Evolutionary conservation across 2,113 vertebrate genomes (phyloP), one percentile per base, ranked within the genome.

Genomic region (Oryzias celebensis): DNA sequence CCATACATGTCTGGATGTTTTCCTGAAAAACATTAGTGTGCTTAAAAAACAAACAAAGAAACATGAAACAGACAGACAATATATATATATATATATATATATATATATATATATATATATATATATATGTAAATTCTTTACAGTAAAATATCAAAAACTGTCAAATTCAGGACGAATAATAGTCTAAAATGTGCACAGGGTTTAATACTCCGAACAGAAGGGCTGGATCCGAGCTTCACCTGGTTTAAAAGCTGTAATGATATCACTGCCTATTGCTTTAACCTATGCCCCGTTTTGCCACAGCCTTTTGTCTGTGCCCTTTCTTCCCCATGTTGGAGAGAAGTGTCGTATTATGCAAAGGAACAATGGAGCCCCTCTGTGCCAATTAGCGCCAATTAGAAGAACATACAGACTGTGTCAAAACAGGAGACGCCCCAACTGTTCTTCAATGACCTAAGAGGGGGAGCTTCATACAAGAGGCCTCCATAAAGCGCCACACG

Each of bases 1-100:
- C 84, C 92, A 90, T 99, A 99, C 81, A 98, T 86, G 78, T 98
- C 97, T 65, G 94, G 93, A 84, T 92, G 95, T 71, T 99, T 99
- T 74, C 92, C 97, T 97, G 59, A 20, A 71, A 22, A 23, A 53
- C 60, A 60, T 31, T 10, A 8, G 36, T 36, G 8, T 15, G 44
- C 16, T 36, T 36, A 53, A 58, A 17, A 45, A 43, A 64, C 59
- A 23, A 7, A 22, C 31, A 16, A 43, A 48, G 52, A 51, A 67
- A 8, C 20, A 20, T n/a, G 7, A 20, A 20, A 18, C 10, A 45
- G 26, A 26, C 28, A 26, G 0, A 44, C 12, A 26, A 17, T n/a
- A 28, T 7, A 52, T 15, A 3, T 15, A 28, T 16, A 36, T 10
- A 36, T 2, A 2, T 8, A 12, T 0, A 36, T 36, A n/a, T n/a